Evolutionary conservation across 2,113 vertebrate genomes (phyloP).

Genomic region (Thomomys bottae): DNA sequence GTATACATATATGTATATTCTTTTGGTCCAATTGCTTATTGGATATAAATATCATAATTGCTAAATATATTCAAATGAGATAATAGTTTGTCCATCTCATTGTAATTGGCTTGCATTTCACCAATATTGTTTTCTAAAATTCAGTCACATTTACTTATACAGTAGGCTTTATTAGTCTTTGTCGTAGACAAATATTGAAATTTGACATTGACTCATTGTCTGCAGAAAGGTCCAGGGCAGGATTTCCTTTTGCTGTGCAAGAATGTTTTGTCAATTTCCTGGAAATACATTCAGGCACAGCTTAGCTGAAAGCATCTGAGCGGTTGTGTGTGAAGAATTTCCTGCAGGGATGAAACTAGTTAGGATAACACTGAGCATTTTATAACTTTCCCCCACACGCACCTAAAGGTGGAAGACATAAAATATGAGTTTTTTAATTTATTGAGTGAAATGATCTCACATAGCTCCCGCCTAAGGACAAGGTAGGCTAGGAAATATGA

Average conservation of each 20-base stretch:
- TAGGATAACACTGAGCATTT: not conserved
- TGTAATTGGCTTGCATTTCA: not conserved
- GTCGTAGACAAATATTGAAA: not conserved
- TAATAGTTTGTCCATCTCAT: not conserved
- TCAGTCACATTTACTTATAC: not conserved
- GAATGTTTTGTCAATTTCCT: slow-evolving; percentile 59
- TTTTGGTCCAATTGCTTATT: not conserved
- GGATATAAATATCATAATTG: not conserved
- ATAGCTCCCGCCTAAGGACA: not conserved
- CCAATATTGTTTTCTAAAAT: slow-evolving; percentile 15
- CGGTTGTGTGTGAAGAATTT: slow-evolving; percentile 59
- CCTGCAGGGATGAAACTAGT: not conserved
- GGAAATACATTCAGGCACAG: not conserved
- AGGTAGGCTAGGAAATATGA: not conserved
- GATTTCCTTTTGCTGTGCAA: slow-evolving; percentile 55
- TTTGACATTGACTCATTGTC: not conserved
- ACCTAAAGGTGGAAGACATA: not conserved
- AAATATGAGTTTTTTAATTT: not conserved
- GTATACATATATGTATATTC: not conserved
- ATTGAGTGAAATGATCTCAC: not conserved
- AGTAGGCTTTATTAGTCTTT: not conserved
- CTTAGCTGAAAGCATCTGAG: slow-evolving; percentile 26
- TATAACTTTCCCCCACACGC: not conserved
- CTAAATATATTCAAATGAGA: not conserved
- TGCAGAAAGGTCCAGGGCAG: not conserved